These are phyloP conservation scores for Stichodactyla helianthus DNA, from an alignment of 64 coral and sea anemone genomes.

Conservation along the genomic window DNA sequence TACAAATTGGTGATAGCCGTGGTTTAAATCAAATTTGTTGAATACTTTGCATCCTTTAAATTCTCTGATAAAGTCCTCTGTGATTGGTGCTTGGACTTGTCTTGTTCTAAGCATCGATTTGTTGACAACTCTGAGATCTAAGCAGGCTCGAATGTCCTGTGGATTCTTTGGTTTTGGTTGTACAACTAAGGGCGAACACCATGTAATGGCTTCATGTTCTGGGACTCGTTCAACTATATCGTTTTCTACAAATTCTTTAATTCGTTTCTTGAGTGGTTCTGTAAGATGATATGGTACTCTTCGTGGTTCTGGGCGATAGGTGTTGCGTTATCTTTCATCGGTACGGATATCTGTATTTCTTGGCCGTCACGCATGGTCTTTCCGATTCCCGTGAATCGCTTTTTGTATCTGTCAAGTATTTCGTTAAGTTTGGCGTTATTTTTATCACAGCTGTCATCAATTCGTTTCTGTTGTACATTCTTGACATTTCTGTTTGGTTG, in stretches of 20 bases:
- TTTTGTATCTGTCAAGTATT: constrained; percentile 20
- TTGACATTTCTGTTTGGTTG: constrained; percentile 20
- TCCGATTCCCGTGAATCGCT: constrained; percentile 37
- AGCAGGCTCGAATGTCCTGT: no score
- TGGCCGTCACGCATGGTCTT: constrained; percentile 33
- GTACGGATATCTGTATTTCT: constrained; percentile 37
- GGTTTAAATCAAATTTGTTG: no score
- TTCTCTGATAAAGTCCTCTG: no score
- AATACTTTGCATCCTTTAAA: no score
- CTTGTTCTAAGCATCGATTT: no score
- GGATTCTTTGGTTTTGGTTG: no score
- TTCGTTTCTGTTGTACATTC: constrained; percentile 6
- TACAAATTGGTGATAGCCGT: no score
- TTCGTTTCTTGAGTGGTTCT: constrained; percentile 29
- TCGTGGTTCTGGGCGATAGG: constrained; percentile 65
- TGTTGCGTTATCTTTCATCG: constrained; percentile 52
- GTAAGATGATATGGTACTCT: constrained; percentile 43
- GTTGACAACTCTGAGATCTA: no score
- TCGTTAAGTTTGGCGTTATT: background rate
- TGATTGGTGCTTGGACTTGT: no score
- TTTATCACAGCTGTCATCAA: background rate
- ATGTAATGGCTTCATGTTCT: constrained; percentile 49
- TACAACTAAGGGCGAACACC: constrained; percentile 60
- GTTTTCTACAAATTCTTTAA: constrained; percentile 42
- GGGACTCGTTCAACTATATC: constrained; percentile 63